Evolutionary conservation across 2,797 vertebrate species (phyloP), one percentile per base, ranked within the genome.

Genomic region (Poeciliopsis gracilis): DNA sequence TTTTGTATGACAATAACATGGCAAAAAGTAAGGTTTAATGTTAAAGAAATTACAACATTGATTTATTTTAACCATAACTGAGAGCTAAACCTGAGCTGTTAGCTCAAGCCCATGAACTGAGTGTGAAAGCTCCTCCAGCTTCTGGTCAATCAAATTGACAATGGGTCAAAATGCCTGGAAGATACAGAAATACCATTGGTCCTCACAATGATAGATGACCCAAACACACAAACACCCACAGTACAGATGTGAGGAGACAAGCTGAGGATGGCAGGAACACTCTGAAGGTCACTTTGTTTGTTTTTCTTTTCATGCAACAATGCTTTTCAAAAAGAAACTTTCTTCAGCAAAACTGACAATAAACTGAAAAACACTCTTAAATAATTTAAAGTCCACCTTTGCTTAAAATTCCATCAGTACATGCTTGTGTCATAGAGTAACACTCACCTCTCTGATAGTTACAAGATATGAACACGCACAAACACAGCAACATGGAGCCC

Each of bases 231-330:
- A 18, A 41, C 33, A 67, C 36, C 75, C 55, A 75, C 53, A 41
- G 55, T 28, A 72, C 77, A 80, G 78, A 86, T 72, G 81, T 73
- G 76, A 73, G 53, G 59, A 28, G 81, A 76, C 76, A 83, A 78
- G 76, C 69, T 28, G 69, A 78, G 5, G 74, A 72, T 36, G 46
- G 46, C 47, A 72, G 41, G 69, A 70, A 73, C 78, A 61, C n/a
- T 49, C 63, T 23, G 61, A 82, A 80, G 71, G 82, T 77, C 74
- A 72, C 11, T 45, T 53, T 46, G 36, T 51, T 49, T 47, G 28
- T 59, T n/a, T 73, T 72, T 55, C n/a, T 75, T 57, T 11, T 18
- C 46, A 49, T 46, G 28, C 15, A 47, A 53, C 43, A 66, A 47
- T 4, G 13, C 28, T 61, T 41, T 49, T 57, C 30, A 45, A 51